Conservation (phyloP, 2,888 invertebrate genomes). For the Poecilus cupreus region DNA sequence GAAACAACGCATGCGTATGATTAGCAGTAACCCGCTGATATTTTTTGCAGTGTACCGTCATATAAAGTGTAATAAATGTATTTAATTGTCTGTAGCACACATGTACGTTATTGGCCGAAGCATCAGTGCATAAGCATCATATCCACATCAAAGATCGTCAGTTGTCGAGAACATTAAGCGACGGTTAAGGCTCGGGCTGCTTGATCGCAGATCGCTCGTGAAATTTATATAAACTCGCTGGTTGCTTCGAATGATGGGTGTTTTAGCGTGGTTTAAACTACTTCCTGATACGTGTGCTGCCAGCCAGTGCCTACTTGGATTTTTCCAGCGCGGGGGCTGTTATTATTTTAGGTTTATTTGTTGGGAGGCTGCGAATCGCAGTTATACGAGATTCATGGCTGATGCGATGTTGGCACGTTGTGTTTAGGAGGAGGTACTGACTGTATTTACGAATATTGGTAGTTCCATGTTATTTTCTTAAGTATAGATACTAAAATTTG, state of each 20-base stretch:
- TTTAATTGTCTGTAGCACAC: neutral
- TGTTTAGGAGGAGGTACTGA: conserved; percentile 1
- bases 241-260: conserved; percentile 18
- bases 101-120: neutral
- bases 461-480: no score
- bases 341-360: conserved; percentile 33
- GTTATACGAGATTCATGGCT: neutral
- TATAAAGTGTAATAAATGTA: conserved; percentile 4
- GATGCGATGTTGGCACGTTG: conserved; percentile 5
- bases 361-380: neutral
- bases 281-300: conserved; percentile 38
- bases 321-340: conserved; percentile 1
- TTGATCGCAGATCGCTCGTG: conserved; percentile 32
- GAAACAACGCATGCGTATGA: conserved; percentile 14
- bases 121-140: neutral
- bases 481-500: no score
- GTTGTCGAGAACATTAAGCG: conserved; percentile 34
- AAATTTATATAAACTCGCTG: conserved; percentile 32
- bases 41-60: conserved; percentile 21
- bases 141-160: neutral
- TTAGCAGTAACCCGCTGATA: neutral
- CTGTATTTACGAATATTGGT: neutral
- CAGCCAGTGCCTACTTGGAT: conserved; percentile 20
- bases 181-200: conserved; percentile 2
- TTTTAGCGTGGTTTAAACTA: conserved; percentile 19